These are phyloP conservation scores for Archegozetes longisetosus DNA, from an alignment of 1,140 invertebrate species.

Conservation along the genomic window DNA sequence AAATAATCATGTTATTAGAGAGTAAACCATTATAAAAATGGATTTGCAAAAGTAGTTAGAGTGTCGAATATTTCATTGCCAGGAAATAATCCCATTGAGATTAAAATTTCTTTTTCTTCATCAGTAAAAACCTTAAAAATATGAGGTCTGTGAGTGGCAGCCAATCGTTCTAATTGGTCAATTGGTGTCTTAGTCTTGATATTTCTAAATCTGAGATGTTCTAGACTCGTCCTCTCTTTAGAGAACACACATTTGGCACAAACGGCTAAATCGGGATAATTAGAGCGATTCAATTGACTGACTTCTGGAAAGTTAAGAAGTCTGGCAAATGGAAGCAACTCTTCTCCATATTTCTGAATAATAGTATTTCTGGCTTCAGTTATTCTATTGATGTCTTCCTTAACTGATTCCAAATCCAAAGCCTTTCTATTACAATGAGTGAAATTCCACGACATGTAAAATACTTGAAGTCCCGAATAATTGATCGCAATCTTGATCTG, in stretches of 20 bases:
- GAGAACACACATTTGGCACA: neutral
- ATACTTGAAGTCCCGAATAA: neutral
- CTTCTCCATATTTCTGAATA: neutral
- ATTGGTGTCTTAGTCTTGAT: neutral
- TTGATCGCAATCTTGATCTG: neutral
- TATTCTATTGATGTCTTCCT: neutral
- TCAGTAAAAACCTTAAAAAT: too few species aligned
- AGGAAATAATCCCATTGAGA: too few species aligned
- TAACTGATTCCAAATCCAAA: neutral
- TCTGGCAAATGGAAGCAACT: neutral
- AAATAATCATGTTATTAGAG: too few species aligned
- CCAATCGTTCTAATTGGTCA: neutral
- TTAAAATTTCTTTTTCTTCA: too few species aligned
- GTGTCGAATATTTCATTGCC: too few species aligned
- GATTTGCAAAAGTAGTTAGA: too few species aligned
- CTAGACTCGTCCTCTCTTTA: neutral
- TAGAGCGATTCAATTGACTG: neutral
- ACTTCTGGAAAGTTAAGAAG: neutral
- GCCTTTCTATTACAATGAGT: neutral
- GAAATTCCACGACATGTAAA: neutral
- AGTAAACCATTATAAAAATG: too few species aligned
- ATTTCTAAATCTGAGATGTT: neutral
- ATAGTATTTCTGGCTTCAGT: neutral
- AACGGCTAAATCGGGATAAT: neutral
- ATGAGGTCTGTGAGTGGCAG: too few species aligned